Conservation (phyloP, 2,797 vertebrate genomes). For the Lepilemur septentrionalis region DNA sequence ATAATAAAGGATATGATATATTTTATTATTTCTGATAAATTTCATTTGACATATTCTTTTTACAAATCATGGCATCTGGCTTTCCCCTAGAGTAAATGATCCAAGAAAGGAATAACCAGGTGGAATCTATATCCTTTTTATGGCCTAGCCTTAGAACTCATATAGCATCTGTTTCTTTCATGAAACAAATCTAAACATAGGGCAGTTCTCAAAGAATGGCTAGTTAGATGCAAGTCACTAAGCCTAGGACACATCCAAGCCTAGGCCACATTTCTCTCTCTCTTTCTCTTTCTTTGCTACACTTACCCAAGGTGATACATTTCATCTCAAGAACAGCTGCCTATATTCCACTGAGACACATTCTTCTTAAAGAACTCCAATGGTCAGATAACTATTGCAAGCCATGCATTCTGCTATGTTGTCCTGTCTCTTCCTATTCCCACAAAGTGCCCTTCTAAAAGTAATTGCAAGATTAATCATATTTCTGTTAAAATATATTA, state of each 20-base stretch:
- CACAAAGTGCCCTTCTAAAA: neutral
- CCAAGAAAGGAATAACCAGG: neutral
- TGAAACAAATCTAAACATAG: neutral
- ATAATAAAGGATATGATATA: neutral
- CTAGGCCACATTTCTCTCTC: neutral
- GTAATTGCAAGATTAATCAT: neutral
- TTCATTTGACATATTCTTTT: neutral
- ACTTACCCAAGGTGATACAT: neutral
- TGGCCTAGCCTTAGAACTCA: neutral
- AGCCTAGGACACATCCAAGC: neutral
- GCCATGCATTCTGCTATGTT: no score
- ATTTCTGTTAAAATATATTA: constrained; percentile 28
- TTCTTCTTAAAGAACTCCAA: neutral
- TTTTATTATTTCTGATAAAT: neutral
- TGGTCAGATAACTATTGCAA: neutral
- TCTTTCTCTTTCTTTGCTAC: neutral
- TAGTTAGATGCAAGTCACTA: neutral
- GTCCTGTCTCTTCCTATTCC: neutral
- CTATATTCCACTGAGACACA: neutral
- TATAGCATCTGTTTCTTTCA: neutral
- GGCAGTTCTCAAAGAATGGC: neutral
- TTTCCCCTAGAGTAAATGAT: neutral
- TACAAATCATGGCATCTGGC: neutral
- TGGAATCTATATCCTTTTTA: neutral
- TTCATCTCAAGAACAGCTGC: neutral